Percentiles rank a stretch among this genome's conserved stretches.
Evolutionary conservation across 2,797 vertebrate genomes (phyloP).

Genomic region (Arrhamphus sclerolepis): DNA sequence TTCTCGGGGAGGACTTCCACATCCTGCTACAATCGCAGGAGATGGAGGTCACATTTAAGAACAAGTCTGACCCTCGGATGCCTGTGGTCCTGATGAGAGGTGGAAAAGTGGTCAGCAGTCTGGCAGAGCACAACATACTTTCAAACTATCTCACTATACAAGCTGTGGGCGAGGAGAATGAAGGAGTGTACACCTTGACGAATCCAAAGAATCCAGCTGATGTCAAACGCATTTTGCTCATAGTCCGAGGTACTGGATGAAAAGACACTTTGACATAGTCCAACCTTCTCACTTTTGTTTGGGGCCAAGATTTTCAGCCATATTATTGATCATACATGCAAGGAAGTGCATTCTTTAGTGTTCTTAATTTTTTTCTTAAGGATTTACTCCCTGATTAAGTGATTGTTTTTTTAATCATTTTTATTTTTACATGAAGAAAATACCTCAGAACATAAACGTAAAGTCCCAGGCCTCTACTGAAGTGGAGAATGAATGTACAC

Average conservation of each 20-base stretch:
- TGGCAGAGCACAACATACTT: constrained; percentile 60
- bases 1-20: constrained; percentile 77
- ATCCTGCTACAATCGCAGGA: constrained; percentile 58
- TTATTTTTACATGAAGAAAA: too few species aligned
- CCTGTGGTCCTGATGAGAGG: constrained; percentile 65
- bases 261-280: too few species aligned
- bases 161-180: constrained; percentile 73
- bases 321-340: too few species aligned
- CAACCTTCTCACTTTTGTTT: too few species aligned
- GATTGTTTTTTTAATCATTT: too few species aligned
- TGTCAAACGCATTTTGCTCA: constrained; percentile 56
- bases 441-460: too few species aligned
- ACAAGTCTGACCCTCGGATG: constrained; percentile 9
- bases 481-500: too few species aligned
- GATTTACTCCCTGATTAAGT: too few species aligned
- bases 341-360: too few species aligned
- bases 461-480: too few species aligned
- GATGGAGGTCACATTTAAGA: constrained; percentile 65
- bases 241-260: constrained; percentile 76
- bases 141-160: constrained; percentile 74
- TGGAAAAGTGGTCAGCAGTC: constrained; percentile 24
- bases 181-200: constrained; percentile 79
- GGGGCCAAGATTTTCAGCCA: too few species aligned
- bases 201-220: constrained; percentile 47
- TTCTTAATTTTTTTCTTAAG: too few species aligned